phyloP scores from a whole-genome alignment of 1,140 invertebrate species.

The Temnothorax nylanderi region DNA sequence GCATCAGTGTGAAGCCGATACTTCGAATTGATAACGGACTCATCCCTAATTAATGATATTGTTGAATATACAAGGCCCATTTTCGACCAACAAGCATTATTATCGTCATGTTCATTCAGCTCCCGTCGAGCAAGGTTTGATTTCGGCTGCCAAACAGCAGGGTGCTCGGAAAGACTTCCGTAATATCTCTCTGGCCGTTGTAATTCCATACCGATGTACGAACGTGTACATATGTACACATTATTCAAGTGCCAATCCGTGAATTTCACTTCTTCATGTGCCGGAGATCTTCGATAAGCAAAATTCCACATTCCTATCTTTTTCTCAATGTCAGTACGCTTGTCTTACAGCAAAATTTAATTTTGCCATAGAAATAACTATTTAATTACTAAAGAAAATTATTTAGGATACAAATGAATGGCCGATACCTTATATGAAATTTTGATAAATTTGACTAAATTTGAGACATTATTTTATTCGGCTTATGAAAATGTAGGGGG shows the following conservation, averaged over 20 bases:
- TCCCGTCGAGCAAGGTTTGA: slow-evolving; percentile 73
- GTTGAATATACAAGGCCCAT: slow-evolving; percentile 62
- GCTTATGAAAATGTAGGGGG: not conserved
- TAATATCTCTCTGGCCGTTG: slow-evolving; percentile 38
- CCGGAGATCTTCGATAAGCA: slow-evolving; percentile 7
- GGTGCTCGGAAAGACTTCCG: slow-evolving; percentile 39
- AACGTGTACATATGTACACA: not conserved
- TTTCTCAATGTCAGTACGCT: not conserved
- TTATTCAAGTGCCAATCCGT: slow-evolving; percentile 32
- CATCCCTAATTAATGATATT: slow-evolving; percentile 70
- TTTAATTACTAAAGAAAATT: not conserved
- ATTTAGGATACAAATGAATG: not conserved
- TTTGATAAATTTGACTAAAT: not conserved
- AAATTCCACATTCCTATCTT: not conserved
- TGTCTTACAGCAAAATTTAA: not conserved
- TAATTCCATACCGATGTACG: slow-evolving; percentile 33
- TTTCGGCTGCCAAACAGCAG: slow-evolving; percentile 66
- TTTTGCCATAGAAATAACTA: not conserved
- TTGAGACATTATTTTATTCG: not conserved
- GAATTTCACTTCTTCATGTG: not conserved
- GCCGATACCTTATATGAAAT: not conserved
- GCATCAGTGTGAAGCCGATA: slow-evolving; percentile 13
- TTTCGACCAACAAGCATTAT: slow-evolving; percentile 59
- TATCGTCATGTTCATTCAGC: slow-evolving; percentile 44
- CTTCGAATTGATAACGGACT: slow-evolving; percentile 68